Evolutionary conservation across 1,140 invertebrate species (phyloP), one percentile per base, ranked within the genome.

Genomic region (Trachymyrmex septentrionalis): DNA sequence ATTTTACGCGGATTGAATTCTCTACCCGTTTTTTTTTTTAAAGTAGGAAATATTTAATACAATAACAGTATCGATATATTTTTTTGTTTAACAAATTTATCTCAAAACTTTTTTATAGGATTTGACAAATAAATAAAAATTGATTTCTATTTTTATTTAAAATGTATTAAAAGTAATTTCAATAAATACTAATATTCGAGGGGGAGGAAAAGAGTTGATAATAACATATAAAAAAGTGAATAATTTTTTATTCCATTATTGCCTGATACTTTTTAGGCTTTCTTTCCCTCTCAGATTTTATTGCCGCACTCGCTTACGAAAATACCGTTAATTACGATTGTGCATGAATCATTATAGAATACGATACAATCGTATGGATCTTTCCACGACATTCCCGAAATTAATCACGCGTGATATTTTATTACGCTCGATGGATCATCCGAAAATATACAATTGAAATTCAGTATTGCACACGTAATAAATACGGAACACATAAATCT

Each of bases 371-470:
- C 10, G 19, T n/a, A 14, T n/a, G 64, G 64, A 19, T 48, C 64
- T 67, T 67, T 48, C 9, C 64, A 67, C 34, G 34, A 67, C n/a
- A 48, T 6, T 63, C 61, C 5, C 64, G 12, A 67, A 67, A 34
- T 67, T 67, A 69, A 69, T 69, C 66, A 9, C 66, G 12, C 66
- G 38, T 19, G 66, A 7, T 27, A 21, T 21, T 69, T 69, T 50
- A 69, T 69, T 69, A 69, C 38, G 12, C 14, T 24, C 38, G 6
- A 27, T 10, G 38, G 38, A 69, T 48, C 38, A 69, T 50, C 66
- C 66, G 14, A 69, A 69, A 69, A 69, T 69, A 69, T 69, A 69
- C 34, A 48, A 69, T 69, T 69, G 66, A 69, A 69, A 69, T 69
- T 21, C 38, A 48, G 66, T 16, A 69, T 69, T 69, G 12, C 38